Conservation (phyloP, 2,888 invertebrate genomes). For the Aleiodes testaceus region DNA sequence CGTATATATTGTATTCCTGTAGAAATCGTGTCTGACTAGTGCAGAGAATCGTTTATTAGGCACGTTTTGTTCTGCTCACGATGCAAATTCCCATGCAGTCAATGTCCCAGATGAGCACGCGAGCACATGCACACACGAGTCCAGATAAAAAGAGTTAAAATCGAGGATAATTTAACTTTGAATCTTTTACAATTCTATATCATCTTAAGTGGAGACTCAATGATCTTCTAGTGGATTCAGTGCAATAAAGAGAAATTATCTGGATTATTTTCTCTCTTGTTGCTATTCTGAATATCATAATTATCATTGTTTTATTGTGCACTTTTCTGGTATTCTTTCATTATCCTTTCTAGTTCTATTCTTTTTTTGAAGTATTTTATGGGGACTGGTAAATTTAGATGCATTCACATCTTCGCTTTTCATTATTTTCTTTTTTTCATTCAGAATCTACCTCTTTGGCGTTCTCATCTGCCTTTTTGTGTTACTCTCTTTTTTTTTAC, state of each 20-base stretch:
- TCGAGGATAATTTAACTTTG: constrained; percentile 1
- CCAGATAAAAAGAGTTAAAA: constrained; percentile 6
- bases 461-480: constrained; percentile 10
- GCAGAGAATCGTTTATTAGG: constrained; percentile 50
- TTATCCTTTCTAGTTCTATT: background rate
- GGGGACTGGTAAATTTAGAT: background rate
- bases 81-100: constrained; percentile 49
- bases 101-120: constrained; percentile 53
- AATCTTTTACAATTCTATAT: constrained; percentile 14
- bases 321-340: background rate
- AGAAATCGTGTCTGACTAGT: constrained; percentile 25
- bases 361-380: background rate
- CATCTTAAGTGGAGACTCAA: background rate
- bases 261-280: background rate
- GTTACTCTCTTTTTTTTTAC: constrained; percentile 11
- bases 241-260: background rate
- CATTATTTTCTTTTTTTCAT: constrained; percentile 16
- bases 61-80: constrained; percentile 45
- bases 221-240: too few relatives aligned
- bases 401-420: background rate
- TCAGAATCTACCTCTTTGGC: background rate
- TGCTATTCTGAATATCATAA: background rate
- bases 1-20: constrained; percentile 5
- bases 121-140: constrained; percentile 47
- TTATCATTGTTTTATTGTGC: background rate